These are phyloP conservation scores for Rhamnusium bicolor DNA, from an alignment of 2,888 invertebrate species.

Conservation along the genomic window DNA sequence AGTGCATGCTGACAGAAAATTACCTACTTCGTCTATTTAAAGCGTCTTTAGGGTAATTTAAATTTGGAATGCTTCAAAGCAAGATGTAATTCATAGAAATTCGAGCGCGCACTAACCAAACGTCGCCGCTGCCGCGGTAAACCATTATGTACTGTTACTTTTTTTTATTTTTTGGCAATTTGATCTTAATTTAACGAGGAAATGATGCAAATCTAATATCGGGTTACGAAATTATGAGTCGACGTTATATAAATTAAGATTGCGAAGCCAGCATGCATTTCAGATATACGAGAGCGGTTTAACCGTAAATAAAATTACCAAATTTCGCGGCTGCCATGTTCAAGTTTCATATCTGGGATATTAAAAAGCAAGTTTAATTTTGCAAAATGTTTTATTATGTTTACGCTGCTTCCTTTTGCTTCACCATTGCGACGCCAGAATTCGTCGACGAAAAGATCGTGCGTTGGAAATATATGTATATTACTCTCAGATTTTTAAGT, in stretches of 20 bases:
- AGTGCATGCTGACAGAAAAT: constrained; percentile 31
- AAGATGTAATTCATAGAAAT: constrained; percentile 39
- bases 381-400: constrained; percentile 2
- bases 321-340: constrained; percentile 29
- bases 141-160: background rate
- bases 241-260: constrained; percentile 42
- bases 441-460: background rate
- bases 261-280: constrained; percentile 36
- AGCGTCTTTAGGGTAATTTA: constrained; percentile 34
- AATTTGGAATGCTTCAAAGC: constrained; percentile 42
- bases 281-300: constrained; percentile 38
- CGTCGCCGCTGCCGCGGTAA: background rate
- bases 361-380: constrained; percentile 5
- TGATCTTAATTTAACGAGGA: constrained; percentile 37
- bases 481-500: background rate
- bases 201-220: constrained; percentile 39
- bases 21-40: constrained; percentile 40
- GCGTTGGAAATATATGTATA: background rate
- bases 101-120: constrained; percentile 9
- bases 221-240: constrained; percentile 40
- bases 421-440: background rate
- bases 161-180: constrained; percentile 17
- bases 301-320: constrained; percentile 44
- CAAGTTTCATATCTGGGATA: constrained; percentile 6
- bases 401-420: background rate